Base-by-base conservation (phyloP, 2,113 vertebrate species). In the Riparia riparia region DNA sequence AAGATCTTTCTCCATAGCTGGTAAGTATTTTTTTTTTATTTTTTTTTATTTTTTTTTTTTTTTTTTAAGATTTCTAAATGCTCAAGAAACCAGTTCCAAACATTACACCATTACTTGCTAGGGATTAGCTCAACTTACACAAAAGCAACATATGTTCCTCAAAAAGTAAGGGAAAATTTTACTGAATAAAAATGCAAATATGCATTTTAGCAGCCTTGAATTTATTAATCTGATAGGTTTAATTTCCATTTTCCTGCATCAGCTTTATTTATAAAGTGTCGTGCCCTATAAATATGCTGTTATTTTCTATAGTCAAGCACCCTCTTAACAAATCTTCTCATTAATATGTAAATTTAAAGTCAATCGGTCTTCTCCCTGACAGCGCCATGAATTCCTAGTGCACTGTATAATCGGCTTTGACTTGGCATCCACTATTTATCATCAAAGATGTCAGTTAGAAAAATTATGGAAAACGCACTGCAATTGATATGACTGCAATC, bases 291-390 rank as follows among this genome's bases (percentile, higher is more conserved):
- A 99, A 99, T 98, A 99, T 97, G 98, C 98, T 98, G 99, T 98
- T 99, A 99, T 99, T 99, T 99, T 99, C 98, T 98, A 98, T 98
- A 99, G 98, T 99, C 98, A 99, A 99, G 99, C 98, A 98, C 98
- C 98, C 98, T 99, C 98, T 99, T 99, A 99, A 99, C 99, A 99
- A 99, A 99, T 99, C 99, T 99, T 98, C 99, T 99, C 99, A 99
- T 99, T 99, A 99, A 99, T 99, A 99, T 99, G 99, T 99, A 99
- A 99, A 99, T 99, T 98, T 99, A 98, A 99, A 99, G 99, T 99
- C 99, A 99, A 99, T 99, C 98, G 98, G 98, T 99, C 99, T 99
- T 99, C 98, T 98, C 93, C 95, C 98, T 98, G 98, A 99, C 99
- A 98, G 98, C 98, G 88, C 98, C 97, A 99, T 98, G 98, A 99